Base-by-base conservation (phyloP, 2,888 invertebrate species). In the Myopa testacea region DNA sequence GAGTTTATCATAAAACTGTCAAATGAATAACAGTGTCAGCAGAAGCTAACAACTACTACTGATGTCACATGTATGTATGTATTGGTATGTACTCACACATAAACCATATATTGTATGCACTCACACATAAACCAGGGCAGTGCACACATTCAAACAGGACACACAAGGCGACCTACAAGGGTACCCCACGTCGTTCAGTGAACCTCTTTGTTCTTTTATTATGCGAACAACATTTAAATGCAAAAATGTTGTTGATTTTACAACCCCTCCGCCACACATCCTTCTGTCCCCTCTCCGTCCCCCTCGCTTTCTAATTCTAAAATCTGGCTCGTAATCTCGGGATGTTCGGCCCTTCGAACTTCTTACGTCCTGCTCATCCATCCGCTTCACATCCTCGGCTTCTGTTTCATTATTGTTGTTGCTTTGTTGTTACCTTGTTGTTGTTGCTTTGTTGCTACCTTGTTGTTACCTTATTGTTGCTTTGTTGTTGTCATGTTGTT, bases 1-100 rank as follows among this genome's bases (percentile, higher is more conserved):
- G 71, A 72, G 58, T 72, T 60, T 72, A 72, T 72, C 60, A 40
- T 26, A n/a, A 40, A 60, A 40, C 34, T 72, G 71, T 58, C 71
- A 72, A 72, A 60, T n/a, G 60, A 60, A 71, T 71, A 50, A 71
- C 71, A 58, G 58, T 60, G 60, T 58, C 58, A 60, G 58, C 58
- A 72, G 58, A 72, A 72, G 71, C 58, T 72, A 58, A 58, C 71
- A 72, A 72, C 60, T 37, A 58, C 45, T 45, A 10, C 45, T 10
- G 3, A 45, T 6, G 45, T 45, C 4, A 10, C 45, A 45, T 45
- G 45, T 45, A 45, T 10, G 45, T 45, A 45, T 10, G 45, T 26
- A 2, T 26, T 26, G 26, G 26, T 26, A 26, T 26, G 26, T 26
- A 10, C 10, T 45, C 45, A 45, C 45, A 8, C 45, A 45, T 45